A percentile compares a stretch with the other conserved stretches of the same genome.
phyloP scores from a whole-genome alignment of 2,113 vertebrate species.

The Litocranius walleri region DNA sequence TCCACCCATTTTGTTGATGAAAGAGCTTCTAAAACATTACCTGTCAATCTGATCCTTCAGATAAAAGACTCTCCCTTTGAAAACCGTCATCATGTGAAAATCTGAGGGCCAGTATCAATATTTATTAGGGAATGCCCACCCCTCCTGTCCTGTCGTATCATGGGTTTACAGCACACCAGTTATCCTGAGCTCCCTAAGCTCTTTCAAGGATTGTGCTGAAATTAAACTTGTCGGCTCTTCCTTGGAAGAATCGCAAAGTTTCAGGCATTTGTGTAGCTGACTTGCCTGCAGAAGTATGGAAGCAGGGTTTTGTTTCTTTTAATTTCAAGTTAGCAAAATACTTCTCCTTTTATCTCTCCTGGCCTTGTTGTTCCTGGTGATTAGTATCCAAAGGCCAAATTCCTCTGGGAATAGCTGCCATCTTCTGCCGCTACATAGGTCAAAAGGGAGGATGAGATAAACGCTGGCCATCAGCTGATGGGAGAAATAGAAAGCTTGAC shows the following conservation, averaged over 20 bases:
- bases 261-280: background rate
- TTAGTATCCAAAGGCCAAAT: background rate
- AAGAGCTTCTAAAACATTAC: slow-evolving; percentile 32
- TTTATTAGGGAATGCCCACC: slow-evolving; percentile 23
- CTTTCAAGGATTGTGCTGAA: slow-evolving; percentile 7
- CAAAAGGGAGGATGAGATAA: background rate
- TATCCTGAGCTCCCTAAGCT: background rate
- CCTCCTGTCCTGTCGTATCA: background rate
- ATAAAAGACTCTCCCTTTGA: slow-evolving; percentile 46
- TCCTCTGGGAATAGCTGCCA: background rate
- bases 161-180: background rate
- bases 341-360: background rate
- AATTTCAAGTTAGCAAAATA: background rate
- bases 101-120: slow-evolving; percentile 40
- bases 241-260: background rate
- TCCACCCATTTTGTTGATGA: slow-evolving; percentile 44
- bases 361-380: background rate
- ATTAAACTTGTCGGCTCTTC: slow-evolving; percentile 5
- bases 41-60: slow-evolving; percentile 44
- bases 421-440: background rate
- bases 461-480: background rate
- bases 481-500: background rate
- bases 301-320: background rate
- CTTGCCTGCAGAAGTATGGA: background rate
- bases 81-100: background rate